Base-by-base conservation (phyloP, 2,113 vertebrate species). In the Mastomys coucha region DNA sequence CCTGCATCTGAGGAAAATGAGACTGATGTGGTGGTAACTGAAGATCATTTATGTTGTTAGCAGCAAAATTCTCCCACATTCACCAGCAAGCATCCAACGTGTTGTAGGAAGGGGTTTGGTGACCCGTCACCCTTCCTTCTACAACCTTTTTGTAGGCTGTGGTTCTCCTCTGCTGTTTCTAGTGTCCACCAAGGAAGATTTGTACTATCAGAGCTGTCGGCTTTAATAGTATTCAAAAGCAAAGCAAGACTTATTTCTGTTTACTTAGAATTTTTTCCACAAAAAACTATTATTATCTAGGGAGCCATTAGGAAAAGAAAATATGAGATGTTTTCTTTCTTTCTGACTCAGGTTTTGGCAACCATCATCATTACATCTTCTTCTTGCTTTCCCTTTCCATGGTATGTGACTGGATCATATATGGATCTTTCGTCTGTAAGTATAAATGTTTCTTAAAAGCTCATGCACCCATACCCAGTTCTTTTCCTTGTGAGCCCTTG, bases 311-410 rank as follows among this genome's bases (percentile, higher is more conserved):
- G 75, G 91, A 92, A 70, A 97, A 93, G n/a, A 93, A 93, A 88
- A 39, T 82, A 33, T 78, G 49, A 51, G 82, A 12, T 81, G 22
- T 70, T 93, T 95, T 95, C 36, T 51, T 6, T 94, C 67, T 45
- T 85, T 70, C 95, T 93, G 39, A 95, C 97, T 14, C 92, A 99
- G 99, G 99, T 89, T 97, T 99, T 86, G 99, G 99, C 97, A 99
- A 99, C 97, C 99, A 99, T 97, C 98, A 96, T 89, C 99, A 99
- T 98, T 99, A 99, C 94, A 82, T 99, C 12, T 97, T 99, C 69
- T 99, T 99, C 88, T 98, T 99, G 77, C 39, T 98, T 75, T 99
- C 99, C 73, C 97, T 99, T 20, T 65, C 96, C 0, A 0, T 99
- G 69, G 98, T 99, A n/a, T 97, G 99, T 94, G 92, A 91, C 91